Base-by-base conservation (phyloP, 2,888 invertebrate species). In the Tanytarsus gracilentus region DNA sequence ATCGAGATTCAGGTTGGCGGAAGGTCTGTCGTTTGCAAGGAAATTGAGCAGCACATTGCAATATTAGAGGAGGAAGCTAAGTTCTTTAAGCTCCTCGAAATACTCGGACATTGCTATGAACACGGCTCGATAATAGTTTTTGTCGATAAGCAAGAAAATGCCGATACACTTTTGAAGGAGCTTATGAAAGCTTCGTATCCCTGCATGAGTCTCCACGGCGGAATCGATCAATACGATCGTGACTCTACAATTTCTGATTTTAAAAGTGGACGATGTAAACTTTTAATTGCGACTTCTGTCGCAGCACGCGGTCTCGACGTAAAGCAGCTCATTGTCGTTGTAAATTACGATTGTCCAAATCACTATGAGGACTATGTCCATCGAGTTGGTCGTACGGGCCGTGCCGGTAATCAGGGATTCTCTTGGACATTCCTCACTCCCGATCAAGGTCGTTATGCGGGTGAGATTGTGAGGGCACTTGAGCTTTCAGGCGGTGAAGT, bases 341-440 rank as follows among this genome's bases (percentile, higher is more conserved):
- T 99, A 11, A 99, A 99, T 76, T 99, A 96, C 73, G 98, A 99
- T 75, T 97, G 96, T 68, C 98, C 99, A 0, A 99, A 99, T 75
- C 99, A 99, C 74, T 99, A 99, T 70, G 99, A 99, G 75, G 99
- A 99, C 74, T 99, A 99, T 72, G 98, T 99, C 18, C 99, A 99
- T 44, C 18, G 52, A 70, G 97, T 95, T 74, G 96, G 91, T 1
- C 79, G 91, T 61, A 92, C 91, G 0, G 91, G 91, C 0, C 80
- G 91, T 18, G 92, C 91, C 1, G 99, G 98, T 1, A 96, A 96
- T 72, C 95, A 95, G 71, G 99, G 99, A 4, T 92, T 80, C 73
- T 97, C 99, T 0, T 98, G 91, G 78, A 99, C 99, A 0, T 99
- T 99, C 72, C 81, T 99, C 6, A 93, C 96, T 0, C 86, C 88